A percentile compares a stretch with the other conserved stretches of the same genome.
phyloP scores from a whole-genome alignment of 2,888 invertebrate species.

The Synanthedon vespiformis region DNA sequence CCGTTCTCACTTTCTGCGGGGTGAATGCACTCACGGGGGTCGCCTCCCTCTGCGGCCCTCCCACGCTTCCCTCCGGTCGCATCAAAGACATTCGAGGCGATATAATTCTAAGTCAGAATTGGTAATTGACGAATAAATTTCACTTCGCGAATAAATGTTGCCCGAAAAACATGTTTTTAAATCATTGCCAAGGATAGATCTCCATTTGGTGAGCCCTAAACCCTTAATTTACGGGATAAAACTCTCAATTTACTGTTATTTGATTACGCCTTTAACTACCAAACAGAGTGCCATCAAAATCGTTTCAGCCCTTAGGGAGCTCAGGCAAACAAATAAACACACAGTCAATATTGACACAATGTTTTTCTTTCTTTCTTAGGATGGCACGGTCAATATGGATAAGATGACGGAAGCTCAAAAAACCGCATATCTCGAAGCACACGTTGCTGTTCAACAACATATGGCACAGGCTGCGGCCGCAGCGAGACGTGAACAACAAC shows the following conservation, averaged over 20 bases:
- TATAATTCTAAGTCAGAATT: neutral
- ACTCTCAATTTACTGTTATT: too few species aligned
- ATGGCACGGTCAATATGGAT: conserved; percentile 78
- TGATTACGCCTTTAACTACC: too few species aligned
- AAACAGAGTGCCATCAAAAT: too few species aligned
- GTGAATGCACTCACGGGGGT: conserved; percentile 64
- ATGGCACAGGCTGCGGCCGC: conserved; percentile 79
- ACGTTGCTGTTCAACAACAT: conserved; percentile 81
- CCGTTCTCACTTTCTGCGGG: conserved; percentile 62
- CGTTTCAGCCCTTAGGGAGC: too few species aligned
- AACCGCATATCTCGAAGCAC: conserved; percentile 80
- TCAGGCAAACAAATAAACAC: too few species aligned
- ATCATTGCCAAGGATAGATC: too few species aligned
- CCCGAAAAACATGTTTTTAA: too few species aligned
- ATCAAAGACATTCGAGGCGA: conserved; percentile 52
- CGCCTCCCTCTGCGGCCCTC: conserved; percentile 42
- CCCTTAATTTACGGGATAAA: too few species aligned
- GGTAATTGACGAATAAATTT: neutral
- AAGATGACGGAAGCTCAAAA: conserved; percentile 82
- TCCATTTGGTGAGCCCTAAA: too few species aligned
- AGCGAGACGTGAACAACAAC: conserved; percentile 60
- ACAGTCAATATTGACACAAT: neutral
- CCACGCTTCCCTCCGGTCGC: conserved; percentile 40
- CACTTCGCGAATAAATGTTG: neutral
- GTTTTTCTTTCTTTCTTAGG: conserved; percentile 38